Evolutionary conservation across 2,113 vertebrate species (phyloP).

Genomic region (Empidonax alnorum): DNA sequence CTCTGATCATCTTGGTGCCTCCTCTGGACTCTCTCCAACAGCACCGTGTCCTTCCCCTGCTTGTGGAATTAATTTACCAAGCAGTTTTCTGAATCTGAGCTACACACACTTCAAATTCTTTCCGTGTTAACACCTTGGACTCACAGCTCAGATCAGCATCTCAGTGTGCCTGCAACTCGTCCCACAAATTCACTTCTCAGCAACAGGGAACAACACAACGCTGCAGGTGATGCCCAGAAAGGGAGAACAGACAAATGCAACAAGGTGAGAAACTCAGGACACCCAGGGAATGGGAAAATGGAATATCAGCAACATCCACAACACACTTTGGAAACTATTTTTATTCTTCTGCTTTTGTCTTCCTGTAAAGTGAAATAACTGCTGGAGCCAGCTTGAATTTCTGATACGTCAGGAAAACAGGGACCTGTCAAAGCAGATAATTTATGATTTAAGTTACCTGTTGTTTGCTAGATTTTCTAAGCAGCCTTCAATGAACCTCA

Average conservation of each 20-base stretch:
- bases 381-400: neutral
- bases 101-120: neutral
- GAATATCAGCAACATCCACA: neutral
- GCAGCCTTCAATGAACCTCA: conserved; percentile 99
- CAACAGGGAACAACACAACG: neutral
- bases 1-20: neutral
- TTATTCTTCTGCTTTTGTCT: neutral
- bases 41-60: neutral
- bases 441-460: conserved; percentile 78
- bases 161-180: neutral
- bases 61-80: neutral
- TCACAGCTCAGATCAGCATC: neutral
- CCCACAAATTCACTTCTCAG: neutral
- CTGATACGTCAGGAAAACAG: neutral
- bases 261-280: neutral
- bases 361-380: neutral
- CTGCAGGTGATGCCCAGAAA: neutral
- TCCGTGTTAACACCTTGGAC: neutral
- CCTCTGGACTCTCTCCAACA: neutral
- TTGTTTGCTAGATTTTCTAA: conserved; percentile 98
- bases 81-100: neutral
- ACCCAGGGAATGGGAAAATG: neutral
- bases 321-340: neutral
- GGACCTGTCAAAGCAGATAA: neutral
- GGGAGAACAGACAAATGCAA: neutral